A percentile compares a stretch with the other conserved stretches of the same genome.
Evolutionary conservation across 2,113 vertebrate species (phyloP).

Genomic region (Buteo buteo): DNA sequence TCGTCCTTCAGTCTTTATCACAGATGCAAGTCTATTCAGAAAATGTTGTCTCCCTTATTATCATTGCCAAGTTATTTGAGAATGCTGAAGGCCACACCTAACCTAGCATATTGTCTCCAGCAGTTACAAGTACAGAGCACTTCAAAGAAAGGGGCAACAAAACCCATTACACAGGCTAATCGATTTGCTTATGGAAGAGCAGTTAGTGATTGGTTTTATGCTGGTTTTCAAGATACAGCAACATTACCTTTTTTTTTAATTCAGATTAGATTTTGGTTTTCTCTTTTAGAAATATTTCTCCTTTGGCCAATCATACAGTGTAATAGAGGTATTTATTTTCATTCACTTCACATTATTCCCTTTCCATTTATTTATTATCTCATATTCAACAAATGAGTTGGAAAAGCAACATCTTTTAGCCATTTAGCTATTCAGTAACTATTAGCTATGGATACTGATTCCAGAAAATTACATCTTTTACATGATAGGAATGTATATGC

Average conservation of each 20-base stretch:
- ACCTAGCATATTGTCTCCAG: neutral
- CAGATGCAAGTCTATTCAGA: neutral
- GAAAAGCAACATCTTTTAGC: neutral
- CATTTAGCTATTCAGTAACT: neutral
- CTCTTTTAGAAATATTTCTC: neutral
- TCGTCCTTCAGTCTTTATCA: neutral
- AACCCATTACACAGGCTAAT: neutral
- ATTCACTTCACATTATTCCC: neutral
- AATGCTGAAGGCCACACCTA: neutral
- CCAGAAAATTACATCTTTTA: neutral
- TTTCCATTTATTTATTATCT: neutral
- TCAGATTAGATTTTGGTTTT: neutral
- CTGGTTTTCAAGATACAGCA: neutral
- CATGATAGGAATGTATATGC: neutral
- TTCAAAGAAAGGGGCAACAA: neutral
- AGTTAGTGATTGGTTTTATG: neutral
- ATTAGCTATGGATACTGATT: neutral
- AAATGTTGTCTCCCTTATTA: neutral
- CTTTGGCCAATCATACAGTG: neutral
- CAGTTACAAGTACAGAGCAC: neutral
- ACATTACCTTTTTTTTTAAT: neutral
- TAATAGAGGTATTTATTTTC: neutral
- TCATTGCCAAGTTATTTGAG: neutral
- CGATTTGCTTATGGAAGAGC: neutral
- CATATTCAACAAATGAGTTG: neutral